Evolutionary conservation across 2,797 vertebrate species (phyloP).

Genomic region (Hippopotamyrus pictus): DNA sequence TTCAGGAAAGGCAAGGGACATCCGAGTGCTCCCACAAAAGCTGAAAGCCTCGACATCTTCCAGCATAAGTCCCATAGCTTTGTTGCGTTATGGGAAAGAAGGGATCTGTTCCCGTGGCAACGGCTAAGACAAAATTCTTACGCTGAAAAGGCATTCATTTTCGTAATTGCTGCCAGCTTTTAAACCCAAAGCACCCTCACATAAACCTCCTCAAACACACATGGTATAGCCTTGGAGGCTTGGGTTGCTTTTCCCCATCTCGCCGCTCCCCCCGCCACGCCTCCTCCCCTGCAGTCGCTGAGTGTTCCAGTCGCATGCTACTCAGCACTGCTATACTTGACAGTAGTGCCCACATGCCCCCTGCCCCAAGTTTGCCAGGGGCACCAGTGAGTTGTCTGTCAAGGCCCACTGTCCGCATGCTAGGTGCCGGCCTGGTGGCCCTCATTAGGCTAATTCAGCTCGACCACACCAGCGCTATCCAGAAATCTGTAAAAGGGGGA

Average conservation of each 20-base stretch:
- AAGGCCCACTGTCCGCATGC: neutral
- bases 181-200: constrained; percentile 47
- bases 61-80: constrained; percentile 28
- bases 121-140: constrained; percentile 76
- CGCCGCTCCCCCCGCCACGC: neutral
- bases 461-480: neutral
- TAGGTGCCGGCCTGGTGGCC: neutral
- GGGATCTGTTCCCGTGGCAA: constrained; percentile 78
- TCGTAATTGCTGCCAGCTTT: constrained; percentile 71
- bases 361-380: neutral
- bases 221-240: constrained; percentile 50
- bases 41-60: neutral
- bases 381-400: neutral
- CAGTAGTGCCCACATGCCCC: neutral
- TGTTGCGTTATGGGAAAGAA: constrained; percentile 42
- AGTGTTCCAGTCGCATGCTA: neutral
- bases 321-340: neutral
- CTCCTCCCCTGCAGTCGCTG: neutral
- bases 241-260: constrained; percentile 30
- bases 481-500: neutral
- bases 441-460: neutral
- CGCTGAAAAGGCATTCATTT: constrained; percentile 74
- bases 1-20: neutral
- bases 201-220: constrained; percentile 44
- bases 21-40: neutral